A percentile compares a stretch with the other conserved stretches of the same genome.
These are phyloP conservation scores for Euphonia xanthogaster DNA, from an alignment of 2,797 vertebrate species.

Conservation along the genomic window DNA sequence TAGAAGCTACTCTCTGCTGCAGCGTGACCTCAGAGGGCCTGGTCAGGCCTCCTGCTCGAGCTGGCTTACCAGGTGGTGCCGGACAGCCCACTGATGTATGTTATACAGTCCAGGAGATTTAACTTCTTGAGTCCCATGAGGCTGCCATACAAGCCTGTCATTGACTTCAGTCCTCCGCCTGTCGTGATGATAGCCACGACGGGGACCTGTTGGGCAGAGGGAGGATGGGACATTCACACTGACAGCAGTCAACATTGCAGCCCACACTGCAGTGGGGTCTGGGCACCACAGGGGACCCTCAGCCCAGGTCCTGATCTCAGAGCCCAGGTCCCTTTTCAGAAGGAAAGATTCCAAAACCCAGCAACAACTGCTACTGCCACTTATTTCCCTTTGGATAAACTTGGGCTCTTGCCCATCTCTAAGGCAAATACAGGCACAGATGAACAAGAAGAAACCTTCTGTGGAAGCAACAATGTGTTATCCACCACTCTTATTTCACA, in stretches of 20 bases:
- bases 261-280: fast-evolving
- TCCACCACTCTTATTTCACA: neutral
- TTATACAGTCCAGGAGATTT: slow-evolving; percentile 80
- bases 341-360: neutral
- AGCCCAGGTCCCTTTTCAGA: neutral
- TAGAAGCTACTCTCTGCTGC: neutral
- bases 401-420: neutral
- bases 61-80: slow-evolving; percentile 87
- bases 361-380: neutral
- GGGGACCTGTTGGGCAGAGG: slow-evolving; percentile 75
- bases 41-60: neutral
- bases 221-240: neutral
- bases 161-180: slow-evolving; percentile 85
- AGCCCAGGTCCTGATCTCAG: neutral
- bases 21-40: neutral
- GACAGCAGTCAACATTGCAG: fast-evolving
- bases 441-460: neutral
- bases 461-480: neutral
- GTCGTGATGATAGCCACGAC: slow-evolving; percentile 84
- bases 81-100: slow-evolving; percentile 83
- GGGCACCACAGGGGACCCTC: neutral
- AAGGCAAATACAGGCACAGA: neutral
- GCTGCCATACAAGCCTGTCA: slow-evolving; percentile 81
- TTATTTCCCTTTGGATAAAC: neutral
- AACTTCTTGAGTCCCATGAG: slow-evolving; percentile 81